Conservation (phyloP, 2,888 invertebrate species). For the Lagria hirta region DNA sequence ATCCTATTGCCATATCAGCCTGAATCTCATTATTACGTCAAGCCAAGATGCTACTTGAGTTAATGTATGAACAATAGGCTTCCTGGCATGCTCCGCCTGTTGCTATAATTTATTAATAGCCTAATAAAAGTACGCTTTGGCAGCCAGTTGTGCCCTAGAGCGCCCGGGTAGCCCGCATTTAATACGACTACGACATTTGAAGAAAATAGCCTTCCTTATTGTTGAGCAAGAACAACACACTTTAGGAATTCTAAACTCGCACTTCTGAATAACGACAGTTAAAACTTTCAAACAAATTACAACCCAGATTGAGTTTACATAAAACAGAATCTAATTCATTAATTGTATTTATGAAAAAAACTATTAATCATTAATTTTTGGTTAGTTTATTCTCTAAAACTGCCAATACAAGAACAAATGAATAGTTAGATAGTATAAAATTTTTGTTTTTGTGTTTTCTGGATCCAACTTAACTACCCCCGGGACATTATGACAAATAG, state of each 20-base stretch:
- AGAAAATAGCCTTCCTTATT: constrained; percentile 45
- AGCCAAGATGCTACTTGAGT: constrained; percentile 56
- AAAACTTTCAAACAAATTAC: constrained; percentile 43
- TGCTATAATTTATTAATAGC: constrained; percentile 57
- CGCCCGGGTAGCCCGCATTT: constrained; percentile 44
- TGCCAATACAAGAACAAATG: constrained; percentile 1
- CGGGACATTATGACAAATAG: constrained; percentile 13
- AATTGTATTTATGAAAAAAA: too few species aligned
- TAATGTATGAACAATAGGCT: constrained; percentile 55
- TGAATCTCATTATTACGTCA: constrained; percentile 57
- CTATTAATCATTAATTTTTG: constrained; percentile 14
- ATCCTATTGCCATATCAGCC: constrained; percentile 55
- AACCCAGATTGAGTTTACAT: constrained; percentile 42
- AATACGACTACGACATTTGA: constrained; percentile 44
- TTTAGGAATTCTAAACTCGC: constrained; percentile 41
- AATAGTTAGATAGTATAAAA: too few species aligned
- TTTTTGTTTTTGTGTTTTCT: too few species aligned
- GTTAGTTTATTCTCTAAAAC: constrained; percentile 20
- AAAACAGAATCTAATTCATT: constrained; percentile 31
- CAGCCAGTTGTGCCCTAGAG: constrained; percentile 48
- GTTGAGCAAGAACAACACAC: constrained; percentile 44
- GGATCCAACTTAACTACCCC: constrained; percentile 13
- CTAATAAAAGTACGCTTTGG: constrained; percentile 54
- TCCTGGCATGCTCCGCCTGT: constrained; percentile 52
- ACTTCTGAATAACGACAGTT: constrained; percentile 46